These are phyloP conservation scores for Podarcis raffonei DNA, from an alignment of 2,113 vertebrate genomes.

Conservation along the genomic window DNA sequence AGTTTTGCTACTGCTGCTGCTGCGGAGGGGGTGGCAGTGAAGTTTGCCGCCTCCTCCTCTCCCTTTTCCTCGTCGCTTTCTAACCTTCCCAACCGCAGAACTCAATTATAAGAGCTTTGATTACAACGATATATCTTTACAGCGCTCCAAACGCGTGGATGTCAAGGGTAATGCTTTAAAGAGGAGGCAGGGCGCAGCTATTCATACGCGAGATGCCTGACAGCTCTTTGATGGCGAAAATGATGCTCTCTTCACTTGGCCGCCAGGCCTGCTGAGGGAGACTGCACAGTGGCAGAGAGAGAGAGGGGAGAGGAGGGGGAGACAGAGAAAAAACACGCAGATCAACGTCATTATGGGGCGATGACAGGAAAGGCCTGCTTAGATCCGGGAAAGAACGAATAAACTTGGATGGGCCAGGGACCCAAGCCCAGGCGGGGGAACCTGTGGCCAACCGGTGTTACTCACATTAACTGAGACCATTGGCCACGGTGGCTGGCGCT, in stretches of 20 bases:
- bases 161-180: conserved; percentile 67
- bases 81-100: conserved; percentile 22
- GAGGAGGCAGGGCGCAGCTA: conserved; percentile 51
- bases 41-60: background rate
- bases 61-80: background rate
- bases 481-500: no score
- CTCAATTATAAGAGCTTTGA: conserved; percentile 51
- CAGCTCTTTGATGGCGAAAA: conserved; percentile 66
- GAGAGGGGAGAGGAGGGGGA: background rate
- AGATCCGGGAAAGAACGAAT: no score
- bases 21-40: background rate
- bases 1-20: background rate
- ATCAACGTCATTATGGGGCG: background rate
- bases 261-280: conserved; percentile 21
- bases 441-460: no score
- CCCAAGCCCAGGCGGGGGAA: no score
- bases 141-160: conserved; percentile 16
- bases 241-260: conserved; percentile 44
- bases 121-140: conserved; percentile 52
- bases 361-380: background rate
- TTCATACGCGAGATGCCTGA: conserved; percentile 49
- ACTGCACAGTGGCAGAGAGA: conserved; percentile 53
- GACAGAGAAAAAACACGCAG: background rate
- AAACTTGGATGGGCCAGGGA: no score
- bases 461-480: no score